A percentile compares a stretch with the other conserved stretches of the same genome.
Evolutionary conservation across 2,888 invertebrate genomes (phyloP).

Genomic region (Stenolophus ochropezus): DNA sequence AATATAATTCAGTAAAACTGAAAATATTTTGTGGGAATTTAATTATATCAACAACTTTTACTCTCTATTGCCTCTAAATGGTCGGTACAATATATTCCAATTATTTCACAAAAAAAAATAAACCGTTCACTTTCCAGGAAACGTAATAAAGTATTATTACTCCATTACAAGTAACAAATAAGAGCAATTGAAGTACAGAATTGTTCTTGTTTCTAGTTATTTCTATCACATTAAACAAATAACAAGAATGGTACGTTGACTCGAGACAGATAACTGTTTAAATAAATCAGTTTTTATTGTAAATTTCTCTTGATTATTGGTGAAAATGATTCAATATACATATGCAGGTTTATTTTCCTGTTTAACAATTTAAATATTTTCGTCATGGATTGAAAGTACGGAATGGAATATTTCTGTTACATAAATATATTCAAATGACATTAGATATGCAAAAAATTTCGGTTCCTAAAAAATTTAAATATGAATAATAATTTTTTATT

Average conservation of each 20-base stretch:
- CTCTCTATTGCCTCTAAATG: background rate
- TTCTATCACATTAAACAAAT: background rate
- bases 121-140: slow-evolving; percentile 19
- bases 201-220: background rate
- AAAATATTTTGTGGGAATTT: background rate
- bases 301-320: slow-evolving; percentile 15
- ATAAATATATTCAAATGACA: background rate
- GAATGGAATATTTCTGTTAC: background rate
- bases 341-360: background rate
- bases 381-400: background rate
- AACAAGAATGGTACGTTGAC: background rate
- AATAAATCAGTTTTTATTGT: background rate
- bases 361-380: slow-evolving; percentile 15
- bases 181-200: background rate
- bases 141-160: slow-evolving; percentile 8
- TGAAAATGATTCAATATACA: slow-evolving; percentile 4
- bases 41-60: slow-evolving; percentile 15
- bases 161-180: slow-evolving; percentile 5
- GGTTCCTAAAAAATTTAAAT: background rate
- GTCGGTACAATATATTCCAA: background rate
- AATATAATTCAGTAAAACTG: too few species aligned
- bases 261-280: background rate
- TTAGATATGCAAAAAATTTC: background rate
- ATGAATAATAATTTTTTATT: background rate
- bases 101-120: background rate